Base-by-base conservation (phyloP, 2,113 vertebrate species). In the Dicentrarchus labrax region DNA sequence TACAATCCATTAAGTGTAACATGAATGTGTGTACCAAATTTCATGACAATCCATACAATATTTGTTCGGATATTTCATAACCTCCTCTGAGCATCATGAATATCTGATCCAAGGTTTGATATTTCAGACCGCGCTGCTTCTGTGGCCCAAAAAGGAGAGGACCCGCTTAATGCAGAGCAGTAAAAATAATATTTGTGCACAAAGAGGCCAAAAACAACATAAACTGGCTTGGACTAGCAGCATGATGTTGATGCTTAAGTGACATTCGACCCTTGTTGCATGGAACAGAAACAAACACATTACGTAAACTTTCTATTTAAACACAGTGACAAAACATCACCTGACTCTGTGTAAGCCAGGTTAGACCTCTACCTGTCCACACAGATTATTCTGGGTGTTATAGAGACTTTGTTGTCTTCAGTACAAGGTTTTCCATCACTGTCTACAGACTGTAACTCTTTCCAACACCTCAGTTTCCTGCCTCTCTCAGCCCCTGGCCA, bases 391-490 rank as follows among this genome's bases (percentile, higher is more conserved):
- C 68, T 86, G 47, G 83, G 73, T 65, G 62, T 70, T 80, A 53
- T 53, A 9, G 47, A 81, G 51, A 30, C 77, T 22, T 22, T 64
- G 70, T 65, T 83, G 87, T 84, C 57, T 54, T 88, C 47, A 60
- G 36, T 74, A 81, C 76, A 71, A 76, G 30, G 50, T 72, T 83
- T 67, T 86, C 70, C 43, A 68, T 77, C 84, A 65, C 69, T 83
- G 82, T 78, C 72, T 78, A 57, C 68, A 86, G 51, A 61, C 86
- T 72, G 59, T 59, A 81, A 62, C 48, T 83, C 66, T 69, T 89
- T 73, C 66, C 57, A 78, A 87, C 91, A 91, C 90, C 72, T 89
- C 67, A 9, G 80, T 78, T 82, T 88, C 84, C 79, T 79, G 83
- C 72, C 70, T 56, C 75, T 50, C 85, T 71, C 80, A 76, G 80